phyloP scores from a whole-genome alignment of 2,113 vertebrate genomes.

The Corvus hawaiiensis region DNA sequence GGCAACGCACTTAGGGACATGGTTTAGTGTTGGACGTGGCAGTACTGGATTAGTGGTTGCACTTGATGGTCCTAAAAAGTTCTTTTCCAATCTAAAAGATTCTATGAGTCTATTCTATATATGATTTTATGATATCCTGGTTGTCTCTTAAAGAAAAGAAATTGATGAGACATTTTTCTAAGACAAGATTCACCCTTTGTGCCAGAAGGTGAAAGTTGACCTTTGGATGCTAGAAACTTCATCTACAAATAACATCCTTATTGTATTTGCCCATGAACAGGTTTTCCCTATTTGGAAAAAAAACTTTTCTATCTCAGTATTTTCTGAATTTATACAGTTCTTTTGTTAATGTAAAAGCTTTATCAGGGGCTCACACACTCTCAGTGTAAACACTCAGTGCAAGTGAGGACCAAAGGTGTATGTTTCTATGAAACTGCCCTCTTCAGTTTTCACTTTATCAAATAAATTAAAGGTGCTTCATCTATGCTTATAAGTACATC shows the following conservation, averaged over 20 bases:
- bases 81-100: not conserved
- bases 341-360: slow-evolving; percentile 63
- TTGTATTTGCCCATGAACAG: slow-evolving; percentile 26
- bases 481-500: slow-evolving; percentile 59
- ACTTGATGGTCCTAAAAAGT: not conserved
- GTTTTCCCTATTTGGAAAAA: slow-evolving; percentile 42
- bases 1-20: not conserved
- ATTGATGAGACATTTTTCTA: not conserved
- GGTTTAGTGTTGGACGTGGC: not conserved
- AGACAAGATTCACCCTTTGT: not conserved
- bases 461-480: slow-evolving; percentile 62
- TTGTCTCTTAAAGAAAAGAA: not conserved
- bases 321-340: slow-evolving; percentile 42
- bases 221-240: slow-evolving; percentile 35
- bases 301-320: slow-evolving; percentile 26
- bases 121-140: not conserved
- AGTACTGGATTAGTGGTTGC: not conserved
- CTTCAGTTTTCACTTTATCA: slow-evolving; percentile 74
- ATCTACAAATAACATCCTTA: slow-evolving; percentile 31
- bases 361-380: not conserved
- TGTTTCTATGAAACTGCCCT: slow-evolving; percentile 63
- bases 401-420: slow-evolving; percentile 63
- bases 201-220: not conserved
- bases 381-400: slow-evolving; percentile 59
- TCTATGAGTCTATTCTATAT: not conserved